A percentile compares a stretch with the other conserved stretches of the same genome.
These are phyloP conservation scores for Patella caerulea DNA, from an alignment of 2,888 invertebrate species.

Conservation along the genomic window DNA sequence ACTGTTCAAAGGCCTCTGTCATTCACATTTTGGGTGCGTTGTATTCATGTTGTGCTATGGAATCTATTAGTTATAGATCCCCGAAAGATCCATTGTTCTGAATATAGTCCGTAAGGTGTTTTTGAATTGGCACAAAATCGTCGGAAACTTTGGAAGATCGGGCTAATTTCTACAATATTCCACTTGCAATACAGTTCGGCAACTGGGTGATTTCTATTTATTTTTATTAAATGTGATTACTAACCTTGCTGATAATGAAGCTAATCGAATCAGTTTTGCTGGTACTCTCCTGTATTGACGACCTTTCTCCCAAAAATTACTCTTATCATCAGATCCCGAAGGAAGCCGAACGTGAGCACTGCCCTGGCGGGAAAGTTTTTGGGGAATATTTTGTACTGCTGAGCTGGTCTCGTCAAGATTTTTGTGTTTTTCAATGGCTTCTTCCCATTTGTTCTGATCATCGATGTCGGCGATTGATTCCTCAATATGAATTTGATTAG, in stretches of 20 bases:
- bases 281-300: conserved; percentile 33
- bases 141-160: too few relatives aligned
- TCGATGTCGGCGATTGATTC: background rate
- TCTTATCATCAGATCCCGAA: background rate
- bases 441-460: background rate
- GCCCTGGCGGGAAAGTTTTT: background rate
- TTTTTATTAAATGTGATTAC: too few relatives aligned
- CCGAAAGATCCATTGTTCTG: too few relatives aligned
- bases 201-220: too few relatives aligned
- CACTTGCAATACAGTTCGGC: too few relatives aligned
- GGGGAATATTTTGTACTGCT: background rate
- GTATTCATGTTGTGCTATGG: too few relatives aligned
- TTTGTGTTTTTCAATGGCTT: background rate
- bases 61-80: too few relatives aligned
- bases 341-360: background rate
- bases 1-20: too few relatives aligned
- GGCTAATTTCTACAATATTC: too few relatives aligned
- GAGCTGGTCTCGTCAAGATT: background rate
- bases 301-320: background rate
- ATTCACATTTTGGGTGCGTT: too few relatives aligned
- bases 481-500: background rate
- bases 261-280: conserved; percentile 51
- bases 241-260: conserved; percentile 32
- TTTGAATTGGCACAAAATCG: too few relatives aligned
- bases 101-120: too few relatives aligned